Conservation (phyloP, 2,113 vertebrate genomes). For the Pungitius pungitius region DNA sequence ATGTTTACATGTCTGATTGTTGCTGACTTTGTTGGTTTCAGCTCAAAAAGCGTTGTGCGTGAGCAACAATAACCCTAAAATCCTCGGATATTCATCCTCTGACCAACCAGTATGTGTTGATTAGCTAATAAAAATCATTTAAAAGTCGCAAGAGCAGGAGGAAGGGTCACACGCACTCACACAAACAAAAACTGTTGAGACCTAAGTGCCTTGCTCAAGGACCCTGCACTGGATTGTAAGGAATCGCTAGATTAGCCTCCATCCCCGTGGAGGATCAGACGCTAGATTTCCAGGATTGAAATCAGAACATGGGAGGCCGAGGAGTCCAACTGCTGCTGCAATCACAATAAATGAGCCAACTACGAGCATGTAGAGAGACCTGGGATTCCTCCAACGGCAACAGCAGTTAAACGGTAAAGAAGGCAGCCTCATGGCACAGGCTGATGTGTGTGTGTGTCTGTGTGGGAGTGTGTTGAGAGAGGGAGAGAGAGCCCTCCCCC, state of each 20-base stretch:
- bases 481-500: conserved; percentile 25
- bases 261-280: conserved; percentile 30
- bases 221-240: conserved; percentile 22
- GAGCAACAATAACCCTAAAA: conserved; percentile 22
- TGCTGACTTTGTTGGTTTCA: background rate
- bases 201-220: conserved; percentile 69
- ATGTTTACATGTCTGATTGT: conserved; percentile 42
- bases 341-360: conserved; percentile 63
- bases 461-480: conserved; percentile 12
- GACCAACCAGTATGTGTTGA: conserved; percentile 21
- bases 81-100: conserved; percentile 15
- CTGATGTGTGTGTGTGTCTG: conserved; percentile 33
- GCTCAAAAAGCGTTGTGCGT: conserved; percentile 13
- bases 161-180: background rate
- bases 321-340: conserved; percentile 31
- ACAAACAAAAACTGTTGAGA: background rate
- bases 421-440: conserved; percentile 53
- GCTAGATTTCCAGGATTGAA: conserved; percentile 48
- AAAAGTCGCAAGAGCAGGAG: conserved; percentile 12
- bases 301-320: conserved; percentile 41
- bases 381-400: conserved; percentile 66
- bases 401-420: conserved; percentile 70
- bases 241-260: background rate
- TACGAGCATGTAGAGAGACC: conserved; percentile 66
- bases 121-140: conserved; percentile 37